These are phyloP conservation scores for Tonatia bakeri DNA, from an alignment of 2,113 vertebrate genomes.

Conservation along the genomic window DNA sequence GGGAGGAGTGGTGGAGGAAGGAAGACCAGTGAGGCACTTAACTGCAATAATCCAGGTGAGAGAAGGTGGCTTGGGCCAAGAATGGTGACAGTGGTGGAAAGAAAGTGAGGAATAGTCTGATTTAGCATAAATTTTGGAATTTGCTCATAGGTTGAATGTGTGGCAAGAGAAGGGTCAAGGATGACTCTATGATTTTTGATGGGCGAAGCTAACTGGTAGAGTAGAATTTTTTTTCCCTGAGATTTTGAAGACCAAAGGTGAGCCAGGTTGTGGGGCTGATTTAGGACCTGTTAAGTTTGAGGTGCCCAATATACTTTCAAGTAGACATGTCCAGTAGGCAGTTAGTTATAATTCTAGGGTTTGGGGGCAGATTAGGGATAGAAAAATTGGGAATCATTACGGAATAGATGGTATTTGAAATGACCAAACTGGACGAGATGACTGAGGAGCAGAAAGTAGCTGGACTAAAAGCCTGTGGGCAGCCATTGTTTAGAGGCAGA, in stretches of 20 bases:
- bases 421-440: neutral
- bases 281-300: neutral
- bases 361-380: neutral
- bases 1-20: neutral
- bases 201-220: neutral
- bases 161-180: neutral
- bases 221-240: neutral
- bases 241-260: neutral
- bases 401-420: neutral
- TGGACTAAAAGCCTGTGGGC: neutral
- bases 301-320: neutral
- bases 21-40: neutral
- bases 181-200: neutral
- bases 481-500: neutral
- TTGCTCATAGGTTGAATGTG: neutral
- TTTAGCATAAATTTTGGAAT: neutral
- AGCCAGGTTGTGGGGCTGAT: neutral
- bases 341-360: neutral
- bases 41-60: neutral
- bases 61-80: neutral
- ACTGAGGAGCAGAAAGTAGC: neutral
- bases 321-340: neutral
- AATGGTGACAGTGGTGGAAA: neutral
- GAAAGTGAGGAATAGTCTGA: neutral
- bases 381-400: neutral